These are phyloP conservation scores for Sciurus vulgaris DNA, from an alignment of 2,797 vertebrate genomes.

Conservation along the genomic window DNA sequence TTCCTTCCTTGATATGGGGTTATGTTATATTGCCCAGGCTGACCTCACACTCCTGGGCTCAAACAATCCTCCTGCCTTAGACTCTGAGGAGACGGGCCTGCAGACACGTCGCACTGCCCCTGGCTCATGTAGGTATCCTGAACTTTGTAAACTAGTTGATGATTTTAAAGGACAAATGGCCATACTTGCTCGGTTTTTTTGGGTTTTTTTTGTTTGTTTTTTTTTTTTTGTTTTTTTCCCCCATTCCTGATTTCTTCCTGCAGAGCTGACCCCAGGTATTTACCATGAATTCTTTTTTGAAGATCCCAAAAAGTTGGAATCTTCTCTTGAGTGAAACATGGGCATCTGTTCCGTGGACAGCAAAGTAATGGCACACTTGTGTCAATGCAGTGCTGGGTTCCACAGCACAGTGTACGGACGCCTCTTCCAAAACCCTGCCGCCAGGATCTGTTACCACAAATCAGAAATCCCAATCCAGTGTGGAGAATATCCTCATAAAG, in stretches of 20 bases:
- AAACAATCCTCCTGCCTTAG: neutral
- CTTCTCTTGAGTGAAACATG: neutral
- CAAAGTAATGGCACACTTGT: neutral
- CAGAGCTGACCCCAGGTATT: neutral
- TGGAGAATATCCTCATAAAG: constrained; percentile 29
- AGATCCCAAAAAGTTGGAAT: neutral
- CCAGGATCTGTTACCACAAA: neutral
- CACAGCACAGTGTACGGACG: accelerated
- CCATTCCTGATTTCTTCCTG: neutral
- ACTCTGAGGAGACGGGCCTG: neutral
- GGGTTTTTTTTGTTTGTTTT: neutral
- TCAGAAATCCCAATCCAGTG: neutral
- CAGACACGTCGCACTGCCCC: accelerated
- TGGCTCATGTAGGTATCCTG: neutral
- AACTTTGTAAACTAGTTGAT: neutral
- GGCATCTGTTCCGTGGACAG: constrained; percentile 17
- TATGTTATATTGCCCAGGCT: neutral
- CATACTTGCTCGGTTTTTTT: neutral
- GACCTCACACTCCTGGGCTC: neutral
- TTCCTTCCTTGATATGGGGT: neutral
- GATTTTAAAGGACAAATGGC: neutral
- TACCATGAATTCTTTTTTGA: neutral
- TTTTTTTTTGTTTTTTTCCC: constrained; percentile 4
- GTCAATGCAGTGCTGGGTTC: neutral
- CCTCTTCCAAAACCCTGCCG: neutral